Evolutionary conservation across 2,113 vertebrate genomes (phyloP).

Genomic region (Chaetodon trifascialis): DNA sequence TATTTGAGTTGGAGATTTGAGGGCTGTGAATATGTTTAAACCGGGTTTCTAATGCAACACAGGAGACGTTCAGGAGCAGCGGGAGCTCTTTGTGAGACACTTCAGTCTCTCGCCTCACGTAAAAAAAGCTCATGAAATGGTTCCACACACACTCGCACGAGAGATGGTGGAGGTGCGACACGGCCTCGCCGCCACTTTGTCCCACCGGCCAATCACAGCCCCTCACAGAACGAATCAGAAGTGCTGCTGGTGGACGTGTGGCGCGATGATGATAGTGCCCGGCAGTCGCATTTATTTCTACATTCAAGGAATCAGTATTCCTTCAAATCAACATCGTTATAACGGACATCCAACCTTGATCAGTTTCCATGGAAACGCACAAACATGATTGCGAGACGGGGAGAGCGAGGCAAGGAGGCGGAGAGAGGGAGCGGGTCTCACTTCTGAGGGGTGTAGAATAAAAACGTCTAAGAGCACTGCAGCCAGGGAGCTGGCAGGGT

Average conservation of each 20-base stretch:
- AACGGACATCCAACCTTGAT: conserved; percentile 44
- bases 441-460: conserved; percentile 53
- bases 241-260: not conserved
- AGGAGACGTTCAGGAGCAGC: too few species aligned
- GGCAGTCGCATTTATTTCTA: not conserved
- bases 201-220: too few species aligned
- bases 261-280: not conserved
- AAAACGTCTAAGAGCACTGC: conserved; percentile 17
- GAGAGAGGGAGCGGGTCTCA: conserved; percentile 6
- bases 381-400: conserved; percentile 55
- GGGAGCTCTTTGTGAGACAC: not conserved
- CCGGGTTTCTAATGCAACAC: not conserved
- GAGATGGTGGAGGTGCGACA: not conserved
- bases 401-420: too few species aligned
- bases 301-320: conserved; percentile 26
- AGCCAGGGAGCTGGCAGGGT: not conserved
- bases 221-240: not conserved
- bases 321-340: conserved; percentile 45
- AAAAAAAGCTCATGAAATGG: not conserved
- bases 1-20: too few species aligned
- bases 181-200: not conserved
- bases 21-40: too few species aligned
- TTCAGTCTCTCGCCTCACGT: not conserved
- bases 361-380: conserved; percentile 80
- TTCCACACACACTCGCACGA: not conserved